Evolutionary conservation across 1,140 invertebrate species (phyloP).

Genomic region (Scaptomyza hsui): DNA sequence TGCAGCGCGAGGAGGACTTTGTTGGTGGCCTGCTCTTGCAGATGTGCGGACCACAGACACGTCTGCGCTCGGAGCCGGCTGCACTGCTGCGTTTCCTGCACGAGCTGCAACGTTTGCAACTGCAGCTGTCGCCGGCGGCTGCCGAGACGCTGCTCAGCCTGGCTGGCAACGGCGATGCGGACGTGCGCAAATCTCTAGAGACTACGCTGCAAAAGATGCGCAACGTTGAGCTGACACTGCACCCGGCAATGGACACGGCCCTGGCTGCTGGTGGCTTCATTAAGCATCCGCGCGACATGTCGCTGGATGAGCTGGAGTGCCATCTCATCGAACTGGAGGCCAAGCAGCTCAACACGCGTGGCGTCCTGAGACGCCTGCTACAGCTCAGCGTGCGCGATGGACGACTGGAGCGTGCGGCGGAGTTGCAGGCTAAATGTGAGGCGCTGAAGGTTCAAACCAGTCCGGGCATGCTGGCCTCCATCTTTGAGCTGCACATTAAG

Average conservation of each 20-base stretch:
- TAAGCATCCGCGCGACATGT: conserved; percentile 84
- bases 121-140: conserved; percentile 62
- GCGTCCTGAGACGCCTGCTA: conserved; percentile 84
- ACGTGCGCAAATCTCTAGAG: conserved; percentile 23
- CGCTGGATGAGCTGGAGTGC: conserved; percentile 84
- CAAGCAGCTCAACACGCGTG: conserved; percentile 84
- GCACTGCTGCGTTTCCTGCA: conserved; percentile 57
- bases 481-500: conserved; percentile 84
- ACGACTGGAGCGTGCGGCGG: conserved; percentile 82
- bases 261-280: conserved; percentile 49
- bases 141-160: conserved; percentile 42
- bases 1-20: conserved; percentile 60
- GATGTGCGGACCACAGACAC: conserved; percentile 61
- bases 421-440: conserved; percentile 83
- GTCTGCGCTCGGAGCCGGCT: conserved; percentile 54
- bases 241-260: conserved; percentile 26
- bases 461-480: conserved; percentile 83
- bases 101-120: conserved; percentile 57
- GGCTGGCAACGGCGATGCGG: conserved; percentile 7
- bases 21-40: conserved; percentile 62
- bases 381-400: conserved; percentile 81
- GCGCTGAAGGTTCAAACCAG: conserved; percentile 77
- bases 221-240: conserved; percentile 38
- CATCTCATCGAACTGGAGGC: conserved; percentile 85
- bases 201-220: conserved; percentile 62